Evolutionary conservation across 2,888 invertebrate species (phyloP).

Genomic region (Carterocephalus palaemon): DNA sequence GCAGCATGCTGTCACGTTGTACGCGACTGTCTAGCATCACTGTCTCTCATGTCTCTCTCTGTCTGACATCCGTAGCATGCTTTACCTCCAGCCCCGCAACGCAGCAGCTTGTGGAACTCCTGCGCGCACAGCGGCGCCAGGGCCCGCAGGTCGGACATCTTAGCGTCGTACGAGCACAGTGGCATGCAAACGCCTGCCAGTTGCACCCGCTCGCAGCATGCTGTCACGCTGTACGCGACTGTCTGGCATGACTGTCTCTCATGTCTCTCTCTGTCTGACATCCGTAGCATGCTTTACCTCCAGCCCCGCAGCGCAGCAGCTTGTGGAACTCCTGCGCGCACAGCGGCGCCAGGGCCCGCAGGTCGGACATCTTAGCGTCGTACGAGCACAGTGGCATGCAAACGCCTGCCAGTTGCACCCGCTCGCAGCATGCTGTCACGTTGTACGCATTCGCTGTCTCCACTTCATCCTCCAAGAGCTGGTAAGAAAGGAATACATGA

Average conservation of each 20-base stretch:
- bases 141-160: slow-evolving; percentile 87
- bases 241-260: not conserved
- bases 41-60: not conserved
- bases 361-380: slow-evolving; percentile 89
- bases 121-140: slow-evolving; percentile 86
- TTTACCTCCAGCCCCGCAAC: slow-evolving; percentile 81
- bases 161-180: slow-evolving; percentile 89
- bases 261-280: not conserved
- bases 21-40: no score
- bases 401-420: slow-evolving; percentile 82
- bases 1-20: slow-evolving; percentile 90
- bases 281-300: slow-evolving; percentile 51
- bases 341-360: slow-evolving; percentile 84
- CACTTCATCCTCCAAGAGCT: slow-evolving; percentile 80
- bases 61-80: not conserved
- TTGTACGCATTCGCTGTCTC: slow-evolving; percentile 83
- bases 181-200: slow-evolving; percentile 85
- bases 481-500: slow-evolving; percentile 16
- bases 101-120: slow-evolving; percentile 85
- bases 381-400: slow-evolving; percentile 90
- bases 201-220: slow-evolving; percentile 86
- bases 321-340: slow-evolving; percentile 89
- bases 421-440: slow-evolving; percentile 87
- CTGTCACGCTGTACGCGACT: slow-evolving; percentile 85
- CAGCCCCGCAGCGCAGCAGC: slow-evolving; percentile 81